These are phyloP conservation scores for Pristionchus maxplancki DNA, from an alignment of 2,888 invertebrate species.

Conservation along the genomic window DNA sequence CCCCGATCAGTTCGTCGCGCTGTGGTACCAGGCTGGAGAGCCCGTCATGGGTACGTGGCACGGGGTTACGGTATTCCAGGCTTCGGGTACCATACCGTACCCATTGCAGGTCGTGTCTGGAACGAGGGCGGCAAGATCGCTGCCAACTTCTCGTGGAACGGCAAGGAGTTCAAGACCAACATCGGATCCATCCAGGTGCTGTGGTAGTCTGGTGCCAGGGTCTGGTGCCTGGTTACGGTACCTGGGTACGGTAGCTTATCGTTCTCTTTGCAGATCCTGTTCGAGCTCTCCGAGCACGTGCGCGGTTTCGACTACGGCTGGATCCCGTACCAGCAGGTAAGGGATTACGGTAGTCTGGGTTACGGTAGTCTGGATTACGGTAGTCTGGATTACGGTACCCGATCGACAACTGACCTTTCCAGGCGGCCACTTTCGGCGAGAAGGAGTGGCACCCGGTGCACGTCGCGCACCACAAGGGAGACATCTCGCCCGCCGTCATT, in stretches of 20 bases:
- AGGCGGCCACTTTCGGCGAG: constrained; percentile 69
- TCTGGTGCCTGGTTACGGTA: too few species aligned
- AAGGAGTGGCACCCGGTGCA: constrained; percentile 69
- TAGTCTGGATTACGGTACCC: background rate
- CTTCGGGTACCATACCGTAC: background rate
- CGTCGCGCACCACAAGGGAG: constrained; percentile 68
- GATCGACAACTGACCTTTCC: background rate
- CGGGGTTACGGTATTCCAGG: background rate
- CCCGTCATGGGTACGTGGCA: constrained; percentile 69
- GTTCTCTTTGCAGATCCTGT: constrained; percentile 56
- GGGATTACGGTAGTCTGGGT: background rate
- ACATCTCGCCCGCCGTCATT: constrained; percentile 68
- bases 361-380: constrained; percentile 10
- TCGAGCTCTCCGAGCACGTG: constrained; percentile 70
- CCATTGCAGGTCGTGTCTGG: constrained; percentile 66
- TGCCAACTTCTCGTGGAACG: constrained; percentile 71
- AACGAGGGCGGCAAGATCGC: constrained; percentile 73
- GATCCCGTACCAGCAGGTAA: constrained; percentile 67
- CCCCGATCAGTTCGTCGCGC: constrained; percentile 73
- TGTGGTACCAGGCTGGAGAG: constrained; percentile 72
- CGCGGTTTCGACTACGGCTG: constrained; percentile 75
- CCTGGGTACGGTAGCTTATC: background rate
- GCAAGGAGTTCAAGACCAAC: constrained; percentile 70
- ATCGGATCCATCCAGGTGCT: constrained; percentile 68
- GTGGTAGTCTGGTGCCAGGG: too few species aligned